phyloP scores from a whole-genome alignment of 2,888 invertebrate species.

The Mythimna pallens region DNA sequence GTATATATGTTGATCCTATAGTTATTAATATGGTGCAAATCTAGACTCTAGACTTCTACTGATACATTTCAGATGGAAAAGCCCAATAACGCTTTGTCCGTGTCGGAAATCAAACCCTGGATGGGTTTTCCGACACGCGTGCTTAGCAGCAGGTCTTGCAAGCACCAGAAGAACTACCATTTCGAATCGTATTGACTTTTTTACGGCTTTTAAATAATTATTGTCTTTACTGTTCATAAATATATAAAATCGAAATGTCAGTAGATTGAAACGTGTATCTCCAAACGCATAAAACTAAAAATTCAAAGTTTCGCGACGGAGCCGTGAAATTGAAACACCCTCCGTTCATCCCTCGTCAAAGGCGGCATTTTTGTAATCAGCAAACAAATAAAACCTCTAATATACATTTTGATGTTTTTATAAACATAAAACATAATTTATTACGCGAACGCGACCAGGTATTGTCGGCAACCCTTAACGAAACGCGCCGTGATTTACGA shows the following conservation, averaged over 20 bases:
- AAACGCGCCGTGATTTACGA: slow-evolving; percentile 73
- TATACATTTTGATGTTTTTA: slow-evolving; percentile 68
- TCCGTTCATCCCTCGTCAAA: slow-evolving; percentile 49
- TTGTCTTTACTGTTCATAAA: not conserved
- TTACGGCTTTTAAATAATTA: not conserved
- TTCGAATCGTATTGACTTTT: not conserved
- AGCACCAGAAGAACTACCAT: not conserved
- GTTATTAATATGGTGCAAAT: not conserved
- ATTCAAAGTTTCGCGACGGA: slow-evolving; percentile 55
- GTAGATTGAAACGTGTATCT: not conserved
- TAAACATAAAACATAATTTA: slow-evolving; percentile 70
- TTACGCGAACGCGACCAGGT: slow-evolving; percentile 66
- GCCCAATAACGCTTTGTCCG: not conserved
- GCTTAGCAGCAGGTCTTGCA: not conserved
- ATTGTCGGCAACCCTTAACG: slow-evolving; percentile 72
- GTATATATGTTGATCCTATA: no score
- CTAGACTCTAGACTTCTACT: not conserved
- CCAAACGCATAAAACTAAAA: slow-evolving; percentile 45
- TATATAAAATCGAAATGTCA: slow-evolving; percentile 1
- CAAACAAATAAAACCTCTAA: slow-evolving; percentile 69
- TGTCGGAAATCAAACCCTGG: not conserved
- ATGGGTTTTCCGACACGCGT: no score
- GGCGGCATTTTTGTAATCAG: slow-evolving; percentile 63
- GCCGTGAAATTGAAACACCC: slow-evolving; percentile 58
- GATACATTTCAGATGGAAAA: not conserved